Evolutionary conservation across 1,140 invertebrate genomes (phyloP).

Genomic region (Mactra quadrangularis): DNA sequence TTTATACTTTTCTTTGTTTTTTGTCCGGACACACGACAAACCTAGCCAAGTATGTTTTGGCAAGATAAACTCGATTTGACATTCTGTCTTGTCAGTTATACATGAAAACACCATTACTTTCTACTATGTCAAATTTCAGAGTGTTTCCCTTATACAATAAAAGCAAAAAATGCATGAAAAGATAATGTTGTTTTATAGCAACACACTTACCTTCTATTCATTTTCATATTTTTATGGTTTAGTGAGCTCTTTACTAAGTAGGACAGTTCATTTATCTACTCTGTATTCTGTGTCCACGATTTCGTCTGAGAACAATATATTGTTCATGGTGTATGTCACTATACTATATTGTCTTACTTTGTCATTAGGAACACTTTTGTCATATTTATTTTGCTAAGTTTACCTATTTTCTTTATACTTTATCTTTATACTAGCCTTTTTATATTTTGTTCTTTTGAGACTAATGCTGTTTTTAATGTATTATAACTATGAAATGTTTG

Average conservation of each 20-base stretch:
- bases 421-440: too few species aligned
- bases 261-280: conserved; percentile 29
- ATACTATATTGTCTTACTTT: too few species aligned
- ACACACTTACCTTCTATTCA: too few species aligned
- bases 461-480: too few species aligned
- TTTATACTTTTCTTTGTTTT: too few species aligned
- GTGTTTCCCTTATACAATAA: background rate
- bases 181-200: conserved; percentile 7
- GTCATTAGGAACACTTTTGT: too few species aligned
- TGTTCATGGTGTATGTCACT: too few species aligned
- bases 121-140: conserved; percentile 12
- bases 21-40: conserved; percentile 2
- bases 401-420: too few species aligned
- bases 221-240: conserved; percentile 3
- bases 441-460: too few species aligned
- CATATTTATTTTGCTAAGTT: too few species aligned
- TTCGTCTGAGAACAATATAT: too few species aligned
- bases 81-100: conserved; percentile 15
- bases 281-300: background rate
- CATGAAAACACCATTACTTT: conserved; percentile 37
- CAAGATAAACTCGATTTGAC: background rate
- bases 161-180: conserved; percentile 14
- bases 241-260: background rate
- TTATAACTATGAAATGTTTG: too few species aligned
- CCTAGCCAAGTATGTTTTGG: background rate